A percentile compares a stretch with the other conserved stretches of the same genome.
These are phyloP conservation scores for Capromys pilorides DNA, from an alignment of 2,797 vertebrate genomes.

Conservation along the genomic window DNA sequence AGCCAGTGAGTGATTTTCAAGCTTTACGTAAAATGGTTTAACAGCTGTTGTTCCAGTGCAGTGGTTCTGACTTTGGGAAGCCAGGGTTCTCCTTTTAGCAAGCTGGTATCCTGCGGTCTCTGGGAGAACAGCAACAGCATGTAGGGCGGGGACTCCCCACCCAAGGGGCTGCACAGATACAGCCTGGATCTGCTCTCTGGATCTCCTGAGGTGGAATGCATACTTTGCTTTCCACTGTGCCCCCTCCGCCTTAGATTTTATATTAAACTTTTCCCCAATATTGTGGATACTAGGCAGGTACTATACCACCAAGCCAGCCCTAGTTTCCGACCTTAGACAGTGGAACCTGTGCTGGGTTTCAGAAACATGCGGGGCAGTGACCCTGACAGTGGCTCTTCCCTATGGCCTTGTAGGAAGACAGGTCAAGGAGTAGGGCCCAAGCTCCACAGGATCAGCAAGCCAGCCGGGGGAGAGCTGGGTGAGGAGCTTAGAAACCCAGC, in stretches of 20 bases:
- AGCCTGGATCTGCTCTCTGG: background rate
- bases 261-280: background rate
- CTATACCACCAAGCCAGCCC: background rate
- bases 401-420: background rate
- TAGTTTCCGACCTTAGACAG: background rate
- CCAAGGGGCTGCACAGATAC: background rate
- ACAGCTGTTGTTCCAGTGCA: background rate
- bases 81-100: background rate
- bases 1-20: conserved; percentile 7
- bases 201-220: background rate
- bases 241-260: background rate
- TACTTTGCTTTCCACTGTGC: rapidly evolving
- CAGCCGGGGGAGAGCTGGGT: background rate
- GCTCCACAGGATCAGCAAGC: background rate
- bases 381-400: background rate
- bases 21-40: background rate
- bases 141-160: background rate
- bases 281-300: background rate
- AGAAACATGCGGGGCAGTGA: background rate
- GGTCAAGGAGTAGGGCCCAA: background rate
- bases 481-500: background rate
- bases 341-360: background rate
- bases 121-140: rapidly evolving
- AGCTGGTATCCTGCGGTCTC: background rate
- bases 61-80: background rate